Percentiles rank a stretch among this genome's conserved stretches.
phyloP scores from a whole-genome alignment of 2,797 vertebrate genomes.

The Anguilla pacifica region DNA sequence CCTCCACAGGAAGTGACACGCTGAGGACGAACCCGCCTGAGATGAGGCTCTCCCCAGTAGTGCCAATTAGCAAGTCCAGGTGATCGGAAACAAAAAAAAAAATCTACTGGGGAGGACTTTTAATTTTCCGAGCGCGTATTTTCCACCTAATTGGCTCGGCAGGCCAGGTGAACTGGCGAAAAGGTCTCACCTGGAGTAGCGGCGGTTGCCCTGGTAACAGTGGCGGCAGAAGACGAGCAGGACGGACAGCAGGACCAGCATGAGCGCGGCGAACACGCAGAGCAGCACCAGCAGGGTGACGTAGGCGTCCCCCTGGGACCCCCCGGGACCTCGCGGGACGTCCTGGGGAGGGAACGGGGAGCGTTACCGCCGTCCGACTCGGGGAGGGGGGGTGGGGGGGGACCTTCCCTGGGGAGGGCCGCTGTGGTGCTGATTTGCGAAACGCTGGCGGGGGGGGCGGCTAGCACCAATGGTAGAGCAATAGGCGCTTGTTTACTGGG shows the following conservation, averaged over 20 bases:
- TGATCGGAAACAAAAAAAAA: too few relatives aligned
- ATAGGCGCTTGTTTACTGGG: too few relatives aligned
- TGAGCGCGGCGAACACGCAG: conserved; percentile 87
- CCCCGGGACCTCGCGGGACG: conserved; percentile 67
- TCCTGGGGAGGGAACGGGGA: conserved; percentile 58
- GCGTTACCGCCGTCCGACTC: neutral
- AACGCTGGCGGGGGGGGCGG: too few relatives aligned
- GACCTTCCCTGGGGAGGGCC: too few relatives aligned
- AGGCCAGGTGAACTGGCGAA: too few relatives aligned
- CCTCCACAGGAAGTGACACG: neutral
- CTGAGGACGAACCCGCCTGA: neutral
- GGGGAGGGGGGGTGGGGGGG: too few relatives aligned
- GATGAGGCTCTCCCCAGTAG: neutral
- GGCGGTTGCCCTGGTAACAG: conserved; percentile 83
- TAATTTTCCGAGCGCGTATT: neutral
- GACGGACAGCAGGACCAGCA: conserved; percentile 85
- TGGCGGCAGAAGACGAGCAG: conserved; percentile 87
- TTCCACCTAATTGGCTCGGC: neutral
- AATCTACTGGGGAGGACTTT: too few relatives aligned
- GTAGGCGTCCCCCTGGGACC: conserved; percentile 78
- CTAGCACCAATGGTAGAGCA: too few relatives aligned
- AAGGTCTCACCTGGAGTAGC: conserved; percentile 80
- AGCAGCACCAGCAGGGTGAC: conserved; percentile 85
- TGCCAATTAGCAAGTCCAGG: neutral
- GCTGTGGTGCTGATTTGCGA: too few relatives aligned